Evolutionary conservation across 2,113 vertebrate species (phyloP), one percentile per base, ranked within the genome.

Genomic region (Dinomys branickii): DNA sequence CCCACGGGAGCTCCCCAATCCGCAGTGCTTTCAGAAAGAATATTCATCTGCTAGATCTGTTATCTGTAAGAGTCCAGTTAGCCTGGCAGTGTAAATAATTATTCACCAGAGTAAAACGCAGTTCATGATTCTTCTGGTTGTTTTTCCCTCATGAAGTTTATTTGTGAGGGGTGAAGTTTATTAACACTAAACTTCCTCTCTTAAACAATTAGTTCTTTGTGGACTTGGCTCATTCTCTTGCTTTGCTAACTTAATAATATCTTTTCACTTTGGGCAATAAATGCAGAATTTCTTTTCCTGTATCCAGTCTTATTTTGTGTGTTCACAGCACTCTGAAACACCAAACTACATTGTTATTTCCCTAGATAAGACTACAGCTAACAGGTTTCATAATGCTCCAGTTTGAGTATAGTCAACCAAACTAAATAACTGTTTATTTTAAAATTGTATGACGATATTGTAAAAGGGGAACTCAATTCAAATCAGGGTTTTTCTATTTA

Each of bases 231-330:
- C 12, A 33, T 95, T 88, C 12, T 85, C 63, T 56, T 87, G 26
- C 63, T 89, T 92, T 94, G 83, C 80, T 96, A 85, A 91, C 84
- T 96, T 65, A 69, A 85, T 93, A 93, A 52, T 95, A 88, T 80
- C 38, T 82, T 78, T 83, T 85, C 78, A 83, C 41, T 91, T 96
- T 95, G 77, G 50, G 38, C 69, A 95, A 93, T 85, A 78, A 78
- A 78, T 3, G 47, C 22, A 63, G 93, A 95, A 63, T 81, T 44
- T 17, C 69, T 83, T 81, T 58, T 19, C 84, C 41, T 80, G 26
- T 88, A 61, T 85, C 24, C 82, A 87, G 47, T 69, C 88, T 93
- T 17, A 82, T 91, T 80, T 84, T 83, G 44, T 65, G 19, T 85
- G 41, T 86, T 82, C 56, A 82, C 7, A 88, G 52, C 10, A 88